phyloP scores from a whole-genome alignment of 2,888 invertebrate genomes.

The Clanis bilineata region DNA sequence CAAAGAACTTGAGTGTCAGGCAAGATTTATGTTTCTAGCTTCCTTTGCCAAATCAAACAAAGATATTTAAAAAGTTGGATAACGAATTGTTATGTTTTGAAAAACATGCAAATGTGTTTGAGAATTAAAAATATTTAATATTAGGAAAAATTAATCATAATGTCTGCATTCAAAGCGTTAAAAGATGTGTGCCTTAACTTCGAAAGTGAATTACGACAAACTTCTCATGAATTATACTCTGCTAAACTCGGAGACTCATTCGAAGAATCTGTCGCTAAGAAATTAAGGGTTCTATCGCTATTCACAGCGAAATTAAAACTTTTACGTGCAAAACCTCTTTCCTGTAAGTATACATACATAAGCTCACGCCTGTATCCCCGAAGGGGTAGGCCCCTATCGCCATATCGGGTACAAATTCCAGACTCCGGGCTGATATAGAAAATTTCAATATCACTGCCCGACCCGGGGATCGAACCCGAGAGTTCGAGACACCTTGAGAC shows the following conservation, averaged over 20 bases:
- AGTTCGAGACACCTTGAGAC: too few relatives aligned
- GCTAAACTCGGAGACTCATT: constrained; percentile 48
- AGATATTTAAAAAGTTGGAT: background rate
- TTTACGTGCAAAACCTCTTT: constrained; percentile 52
- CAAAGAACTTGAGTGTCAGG: background rate
- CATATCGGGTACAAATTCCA: too few relatives aligned
- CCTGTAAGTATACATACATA: constrained; percentile 59
- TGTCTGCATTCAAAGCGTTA: constrained; percentile 58
- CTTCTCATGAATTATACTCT: constrained; percentile 46
- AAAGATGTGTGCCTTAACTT: constrained; percentile 55
- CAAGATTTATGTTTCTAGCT: background rate
- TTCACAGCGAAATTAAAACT: constrained; percentile 61
- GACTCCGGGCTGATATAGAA: too few relatives aligned
- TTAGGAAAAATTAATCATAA: constrained; percentile 25
- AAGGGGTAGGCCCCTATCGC: too few relatives aligned
- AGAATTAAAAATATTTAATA: background rate
- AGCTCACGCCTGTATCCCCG: too few relatives aligned
- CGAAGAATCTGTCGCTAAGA: constrained; percentile 54
- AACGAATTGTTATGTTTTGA: background rate
- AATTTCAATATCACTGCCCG: too few relatives aligned
- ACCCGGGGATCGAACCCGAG: too few relatives aligned
- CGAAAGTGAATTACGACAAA: constrained; percentile 45
- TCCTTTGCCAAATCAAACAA: background rate
- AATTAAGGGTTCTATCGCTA: constrained; percentile 50
- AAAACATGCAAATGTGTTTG: constrained; percentile 14